Conservation (phyloP, 2,888 invertebrate species). For the Kuschelorhynchus macadamiae region DNA sequence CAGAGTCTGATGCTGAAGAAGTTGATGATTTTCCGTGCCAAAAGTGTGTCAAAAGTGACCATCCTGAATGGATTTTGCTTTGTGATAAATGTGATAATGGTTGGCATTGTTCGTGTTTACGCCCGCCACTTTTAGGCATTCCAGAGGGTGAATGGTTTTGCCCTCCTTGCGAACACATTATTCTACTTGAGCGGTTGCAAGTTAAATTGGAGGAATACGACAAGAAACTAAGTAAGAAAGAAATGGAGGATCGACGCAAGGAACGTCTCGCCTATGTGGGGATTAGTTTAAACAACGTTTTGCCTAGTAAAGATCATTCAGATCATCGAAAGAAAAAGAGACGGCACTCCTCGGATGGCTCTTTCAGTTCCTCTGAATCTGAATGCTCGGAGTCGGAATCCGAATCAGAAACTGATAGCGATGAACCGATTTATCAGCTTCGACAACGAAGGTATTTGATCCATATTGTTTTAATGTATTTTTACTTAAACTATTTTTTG, state of each 20-base stretch:
- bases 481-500: too few species aligned
- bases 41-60: constrained; percentile 91
- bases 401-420: constrained; percentile 69
- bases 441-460: constrained; percentile 74
- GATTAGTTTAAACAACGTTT: constrained; percentile 81
- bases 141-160: constrained; percentile 99
- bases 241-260: constrained; percentile 77
- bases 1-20: constrained; percentile 62
- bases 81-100: constrained; percentile 97
- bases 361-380: constrained; percentile 27
- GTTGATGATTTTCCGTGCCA: constrained; percentile 82
- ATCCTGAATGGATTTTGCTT: constrained; percentile 97
- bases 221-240: constrained; percentile 77
- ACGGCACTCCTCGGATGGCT: constrained; percentile 52
- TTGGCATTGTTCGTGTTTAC: constrained; percentile 97
- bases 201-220: constrained; percentile 84
- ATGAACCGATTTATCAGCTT: constrained; percentile 87
- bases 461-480: too few species aligned
- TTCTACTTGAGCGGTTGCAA: constrained; percentile 82
- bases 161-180: constrained; percentile 95
- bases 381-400: constrained; percentile 31
- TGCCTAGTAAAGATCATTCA: constrained; percentile 66
- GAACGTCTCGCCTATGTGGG: constrained; percentile 82
- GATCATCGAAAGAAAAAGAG: constrained; percentile 61
- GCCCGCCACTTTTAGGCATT: constrained; percentile 92